Evolutionary conservation across 2,888 invertebrate species (phyloP), one percentile per base, ranked within the genome.

Genomic region (Yponomeuta evonymella): DNA sequence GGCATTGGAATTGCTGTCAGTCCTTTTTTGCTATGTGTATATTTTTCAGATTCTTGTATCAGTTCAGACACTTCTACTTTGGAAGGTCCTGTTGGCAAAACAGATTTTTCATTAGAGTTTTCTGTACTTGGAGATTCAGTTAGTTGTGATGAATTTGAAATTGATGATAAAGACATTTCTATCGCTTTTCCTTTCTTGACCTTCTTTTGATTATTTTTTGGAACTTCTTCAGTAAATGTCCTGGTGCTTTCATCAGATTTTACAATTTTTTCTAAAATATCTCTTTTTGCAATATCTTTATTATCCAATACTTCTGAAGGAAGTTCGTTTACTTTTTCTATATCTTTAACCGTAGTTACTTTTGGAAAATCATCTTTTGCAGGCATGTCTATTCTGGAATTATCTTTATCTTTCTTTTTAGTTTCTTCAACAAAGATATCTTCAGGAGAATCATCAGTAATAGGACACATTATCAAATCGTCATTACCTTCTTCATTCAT

Each of bases 131-230:
- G 8, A 43, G 43, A 43, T 43, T 43, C 43, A 43, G 8, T 43
- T 8, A 43, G 1, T 43, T 8, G 6, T 43, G 43, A 43, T 43
- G 43, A 43, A 43, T 43, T 43, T 8, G 12, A 58, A 58, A 15
- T 58, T 15, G 15, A 58, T 10, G 51, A 12, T 58, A 58, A 58
- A 15, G 51, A 15, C 15, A 58, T 58, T 58, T 58, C 51, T 58
- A 5, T 12, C 80, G 81, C 83, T 70, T 80, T 77, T 72, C 81
- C 83, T 71, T 83, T 84, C 43, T 58, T 58, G 51, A 5, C 75
- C 48, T 68, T 68, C n/a, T 69, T 70, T 69, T 51, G 30, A n/a
- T 23, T 48, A 66, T 62, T 65, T 69, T 30, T 70, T 71, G 70
- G 66, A 58, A 15, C 5, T 71, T 72, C 65, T 70, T 71, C 72